Evolutionary conservation across 2,113 vertebrate genomes (phyloP).

Genomic region (Vombatus ursinus): DNA sequence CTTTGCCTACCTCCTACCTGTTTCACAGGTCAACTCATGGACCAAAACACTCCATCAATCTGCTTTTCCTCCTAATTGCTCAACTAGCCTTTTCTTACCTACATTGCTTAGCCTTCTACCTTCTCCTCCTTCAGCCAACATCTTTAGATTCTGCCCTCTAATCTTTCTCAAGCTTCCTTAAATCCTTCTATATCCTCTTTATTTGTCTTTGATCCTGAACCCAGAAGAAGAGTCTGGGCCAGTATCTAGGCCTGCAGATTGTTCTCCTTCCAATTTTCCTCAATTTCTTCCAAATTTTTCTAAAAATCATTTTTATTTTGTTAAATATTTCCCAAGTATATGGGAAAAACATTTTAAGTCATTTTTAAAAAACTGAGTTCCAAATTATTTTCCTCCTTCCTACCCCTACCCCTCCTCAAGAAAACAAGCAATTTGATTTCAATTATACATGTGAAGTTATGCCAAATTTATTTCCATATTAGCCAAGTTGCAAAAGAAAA

Average conservation of each 20-base stretch:
- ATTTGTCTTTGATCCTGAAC: not conserved
- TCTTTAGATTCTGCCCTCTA: not conserved
- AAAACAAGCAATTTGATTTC: not conserved
- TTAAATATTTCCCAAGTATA: not conserved
- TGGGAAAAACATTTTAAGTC: not conserved
- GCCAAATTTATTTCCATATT: not conserved
- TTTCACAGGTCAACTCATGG: not conserved
- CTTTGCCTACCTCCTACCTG: not conserved
- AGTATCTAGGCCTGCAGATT: not conserved
- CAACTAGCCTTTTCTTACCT: not conserved
- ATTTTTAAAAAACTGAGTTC: not conserved
- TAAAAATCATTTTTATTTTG: not conserved
- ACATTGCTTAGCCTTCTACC: not conserved
- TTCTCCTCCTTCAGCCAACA: too few relatives aligned
- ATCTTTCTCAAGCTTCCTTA: not conserved
- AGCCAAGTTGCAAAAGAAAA: not conserved
- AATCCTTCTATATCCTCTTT: not conserved
- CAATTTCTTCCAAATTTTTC: not conserved
- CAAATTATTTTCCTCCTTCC: not conserved
- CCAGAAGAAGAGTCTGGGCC: not conserved
- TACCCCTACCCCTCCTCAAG: not conserved
- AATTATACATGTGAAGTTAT: not conserved
- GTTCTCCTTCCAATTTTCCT: not conserved
- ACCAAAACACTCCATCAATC: not conserved
- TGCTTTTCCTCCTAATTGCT: not conserved